Percentiles rank a stretch among this genome's conserved stretches.
Evolutionary conservation across 2,888 invertebrate species (phyloP).

Genomic region (Seira musarum): DNA sequence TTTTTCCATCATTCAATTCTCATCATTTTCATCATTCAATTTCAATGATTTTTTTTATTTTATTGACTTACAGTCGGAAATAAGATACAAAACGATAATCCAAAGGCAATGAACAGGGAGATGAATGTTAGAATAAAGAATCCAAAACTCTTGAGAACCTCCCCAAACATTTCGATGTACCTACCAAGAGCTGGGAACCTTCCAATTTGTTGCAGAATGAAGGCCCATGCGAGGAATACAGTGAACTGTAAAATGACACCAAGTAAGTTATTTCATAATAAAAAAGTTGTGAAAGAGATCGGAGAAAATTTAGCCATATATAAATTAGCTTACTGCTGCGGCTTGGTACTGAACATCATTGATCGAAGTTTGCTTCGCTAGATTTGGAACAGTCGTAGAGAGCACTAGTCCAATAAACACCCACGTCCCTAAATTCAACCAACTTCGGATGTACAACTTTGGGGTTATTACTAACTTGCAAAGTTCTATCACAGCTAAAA

Average conservation of each 20-base stretch:
- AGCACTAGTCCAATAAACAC: slow-evolving; percentile 59
- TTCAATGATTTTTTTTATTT: too few species aligned
- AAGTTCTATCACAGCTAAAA: slow-evolving; percentile 62
- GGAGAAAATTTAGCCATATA: too few species aligned
- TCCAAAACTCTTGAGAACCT: slow-evolving; percentile 57
- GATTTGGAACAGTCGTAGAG: slow-evolving; percentile 60
- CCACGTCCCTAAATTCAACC: slow-evolving; percentile 62
- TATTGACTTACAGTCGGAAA: slow-evolving; percentile 56
- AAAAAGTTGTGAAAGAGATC: neutral
- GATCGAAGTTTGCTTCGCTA: slow-evolving; percentile 42
- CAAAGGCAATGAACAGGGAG: slow-evolving; percentile 55
- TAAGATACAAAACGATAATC: slow-evolving; percentile 48
- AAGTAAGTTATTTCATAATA: too few species aligned
- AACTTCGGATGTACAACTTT: slow-evolving; percentile 58
- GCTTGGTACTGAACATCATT: slow-evolving; percentile 55
- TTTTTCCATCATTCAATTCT: neutral
- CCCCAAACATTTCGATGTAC: slow-evolving; percentile 60
- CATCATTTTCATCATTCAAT: too few species aligned
- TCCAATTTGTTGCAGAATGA: slow-evolving; percentile 53
- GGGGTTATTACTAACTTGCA: slow-evolving; percentile 62
- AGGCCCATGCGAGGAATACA: slow-evolving; percentile 57
- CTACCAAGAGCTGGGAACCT: slow-evolving; percentile 51
- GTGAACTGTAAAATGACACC: slow-evolving; percentile 52
- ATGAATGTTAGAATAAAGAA: slow-evolving; percentile 56
- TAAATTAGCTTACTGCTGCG: slow-evolving; percentile 51